phyloP scores from a whole-genome alignment of 2,888 invertebrate genomes.

The Drosophila monieri region DNA sequence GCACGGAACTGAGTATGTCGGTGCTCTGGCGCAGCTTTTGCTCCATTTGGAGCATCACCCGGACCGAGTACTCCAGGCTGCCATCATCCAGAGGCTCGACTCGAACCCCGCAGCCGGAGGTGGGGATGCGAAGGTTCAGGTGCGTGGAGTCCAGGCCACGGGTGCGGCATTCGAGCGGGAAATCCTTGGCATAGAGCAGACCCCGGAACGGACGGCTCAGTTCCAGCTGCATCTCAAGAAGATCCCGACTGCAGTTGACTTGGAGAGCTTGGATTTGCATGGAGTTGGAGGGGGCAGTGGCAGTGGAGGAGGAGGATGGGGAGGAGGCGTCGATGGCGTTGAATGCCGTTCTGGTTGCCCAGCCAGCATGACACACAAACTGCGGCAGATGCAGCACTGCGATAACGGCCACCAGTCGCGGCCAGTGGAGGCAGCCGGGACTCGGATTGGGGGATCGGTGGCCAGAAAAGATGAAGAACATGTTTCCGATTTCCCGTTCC shows the following conservation, averaged over 20 bases:
- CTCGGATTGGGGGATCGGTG: slow-evolving; percentile 5
- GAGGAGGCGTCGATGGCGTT: slow-evolving; percentile 37
- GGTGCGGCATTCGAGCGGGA: slow-evolving; percentile 88
- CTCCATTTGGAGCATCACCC: slow-evolving; percentile 90
- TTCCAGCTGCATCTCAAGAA: slow-evolving; percentile 87
- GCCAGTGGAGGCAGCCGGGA: slow-evolving; percentile 57
- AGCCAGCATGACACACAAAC: slow-evolving; percentile 79
- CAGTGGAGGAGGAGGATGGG: slow-evolving; percentile 5
- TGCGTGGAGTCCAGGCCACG: slow-evolving; percentile 84
- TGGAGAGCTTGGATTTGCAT: slow-evolving; percentile 85
- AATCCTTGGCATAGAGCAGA: slow-evolving; percentile 90
- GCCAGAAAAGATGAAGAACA: slow-evolving; percentile 60
- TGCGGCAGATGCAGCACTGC: slow-evolving; percentile 70
- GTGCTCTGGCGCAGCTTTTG: slow-evolving; percentile 89
- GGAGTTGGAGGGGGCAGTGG: neutral
- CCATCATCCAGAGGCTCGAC: slow-evolving; percentile 85
- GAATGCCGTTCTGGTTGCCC: slow-evolving; percentile 77
- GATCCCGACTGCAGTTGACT: slow-evolving; percentile 87
- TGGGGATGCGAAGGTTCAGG: slow-evolving; percentile 80
- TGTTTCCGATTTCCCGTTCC: slow-evolving; percentile 76
- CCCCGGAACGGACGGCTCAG: slow-evolving; percentile 87
- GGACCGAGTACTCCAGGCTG: slow-evolving; percentile 87
- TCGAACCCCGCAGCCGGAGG: slow-evolving; percentile 88
- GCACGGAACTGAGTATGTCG: slow-evolving; percentile 88
- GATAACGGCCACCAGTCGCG: slow-evolving; percentile 69